Base-by-base conservation (phyloP, 2,113 vertebrate genomes). In the Telmatochromis sp. region DNA sequence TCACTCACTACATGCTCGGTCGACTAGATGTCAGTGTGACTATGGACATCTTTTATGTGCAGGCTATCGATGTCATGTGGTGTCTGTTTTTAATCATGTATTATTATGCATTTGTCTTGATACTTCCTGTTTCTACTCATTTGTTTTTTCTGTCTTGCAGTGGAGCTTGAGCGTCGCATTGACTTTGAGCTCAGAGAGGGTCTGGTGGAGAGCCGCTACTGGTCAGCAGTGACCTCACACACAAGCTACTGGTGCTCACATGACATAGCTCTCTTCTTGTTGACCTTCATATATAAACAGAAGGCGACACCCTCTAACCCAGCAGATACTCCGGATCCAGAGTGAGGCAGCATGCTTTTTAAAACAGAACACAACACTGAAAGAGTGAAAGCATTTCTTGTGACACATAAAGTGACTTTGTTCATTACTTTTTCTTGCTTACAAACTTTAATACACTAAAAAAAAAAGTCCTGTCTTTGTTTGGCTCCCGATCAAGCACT, bases 141-240 rank as follows among this genome's bases (percentile, higher is more conserved):
- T 85, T 8, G 57, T 31, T 28, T 12, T 92, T 21, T 89, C 6
- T 87, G 33, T 89, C 54, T 87, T 84, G 9, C 89, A 99, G 98
- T 98, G 96, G 98, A 99, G 80, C 92, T 99, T 97, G 98, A 99
- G 93, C 97, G 97, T 83, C 97, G 99, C 87, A 97, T 99, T 7
- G 99, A 99, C 94, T 99, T 98, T 54, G 98, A 99, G 94, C 98
- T 99, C 87, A 95, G 98, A 87, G 99, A 99, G 94, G 98, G 98
- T 88, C 94, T 99, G 5, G 98, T 99, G 95, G 98, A 99, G 95
- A 99, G 97, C 94, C 97, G 98, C 87, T 99, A 99, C 86, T 99
- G 98, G 99, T 99, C 99, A 0, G 97, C 98, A 0, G 98, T 99
- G 94, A 99, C 98, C 0, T 99, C 99, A 0, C 98, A 99, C 94